Evolutionary conservation across 2,888 invertebrate genomes (phyloP), one percentile per base, ranked within the genome.

Genomic region (Plusia festucae): DNA sequence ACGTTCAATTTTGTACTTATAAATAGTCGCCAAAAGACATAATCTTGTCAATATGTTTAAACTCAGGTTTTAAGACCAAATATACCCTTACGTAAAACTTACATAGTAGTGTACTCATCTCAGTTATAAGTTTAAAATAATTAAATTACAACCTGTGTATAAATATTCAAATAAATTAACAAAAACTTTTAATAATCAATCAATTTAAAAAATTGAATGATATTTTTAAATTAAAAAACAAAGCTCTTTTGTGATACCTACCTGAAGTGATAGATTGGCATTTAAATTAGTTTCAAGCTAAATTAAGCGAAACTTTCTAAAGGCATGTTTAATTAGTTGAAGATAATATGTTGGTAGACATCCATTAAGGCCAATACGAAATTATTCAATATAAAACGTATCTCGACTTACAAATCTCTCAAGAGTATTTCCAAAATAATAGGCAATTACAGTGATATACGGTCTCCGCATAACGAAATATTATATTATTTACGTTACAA

Each of bases 381-480:
- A 20, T 18, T 18, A 49, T 49, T 20, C 20, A 49, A 49, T 49
- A 49, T 11, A 20, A 11, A 49, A 11, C 3, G 20, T n/a, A n/a
- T 7, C 5, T 40, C 32, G 9, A 44, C 34, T 20, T 27, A 54
- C 0, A 24, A 49, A 52, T 55, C 44, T 55, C 44, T 60, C 54
- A 6, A 52, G 54, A 11, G 22, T 0, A 1, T 20, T 52, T 0
- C 2, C 18, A 27, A 53, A 69, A 30, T 60, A 60, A 68, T 60
- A 55, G 32, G 22, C 70, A 40, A 53, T 62, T n/a, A 53, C 9
- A 13, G 15, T 51, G 9, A 68, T 55, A 40, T 53, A 53, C 44
- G 30, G 15, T 11, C n/a, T 24, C 4, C 15, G 4, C 2, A 24
- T 18, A 15, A 46, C 16, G 9, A 49, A 20, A 20, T 13, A 49